A percentile compares a stretch with the other conserved stretches of the same genome.
Conservation (phyloP, 2,113 vertebrate genomes). For the Enhydra lutris region DNA sequence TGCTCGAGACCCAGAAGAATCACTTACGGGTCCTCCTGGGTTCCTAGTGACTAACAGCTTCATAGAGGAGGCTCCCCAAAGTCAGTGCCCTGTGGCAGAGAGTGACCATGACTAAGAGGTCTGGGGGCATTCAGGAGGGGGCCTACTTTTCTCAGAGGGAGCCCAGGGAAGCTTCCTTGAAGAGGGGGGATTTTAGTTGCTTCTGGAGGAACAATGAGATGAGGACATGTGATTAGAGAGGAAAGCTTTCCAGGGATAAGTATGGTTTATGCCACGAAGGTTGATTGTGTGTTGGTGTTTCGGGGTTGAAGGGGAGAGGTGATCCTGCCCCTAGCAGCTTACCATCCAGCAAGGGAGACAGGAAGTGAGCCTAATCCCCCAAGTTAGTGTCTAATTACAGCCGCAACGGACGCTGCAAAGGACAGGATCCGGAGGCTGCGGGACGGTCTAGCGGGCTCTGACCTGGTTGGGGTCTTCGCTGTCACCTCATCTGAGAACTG, state of each 20-base stretch:
- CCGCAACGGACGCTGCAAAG: accelerated
- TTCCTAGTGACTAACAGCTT: neutral
- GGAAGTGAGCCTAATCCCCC: neutral
- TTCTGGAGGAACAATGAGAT: neutral
- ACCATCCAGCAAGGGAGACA: neutral
- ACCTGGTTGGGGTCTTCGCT: neutral
- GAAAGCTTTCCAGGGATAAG: neutral
- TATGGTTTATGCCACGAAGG: neutral
- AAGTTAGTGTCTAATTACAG: too few species aligned
- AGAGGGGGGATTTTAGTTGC: neutral
- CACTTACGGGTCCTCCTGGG: neutral
- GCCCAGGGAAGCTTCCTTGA: neutral
- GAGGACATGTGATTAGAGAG: neutral
- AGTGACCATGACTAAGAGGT: neutral
- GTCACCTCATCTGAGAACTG: neutral
- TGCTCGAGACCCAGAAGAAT: neutral
- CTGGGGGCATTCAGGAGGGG: neutral
- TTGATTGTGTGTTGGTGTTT: neutral
- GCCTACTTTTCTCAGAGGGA: neutral
- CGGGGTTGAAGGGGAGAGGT: neutral
- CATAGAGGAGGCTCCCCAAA: neutral
- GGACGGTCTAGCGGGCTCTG: neutral
- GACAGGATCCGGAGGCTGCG: neutral
- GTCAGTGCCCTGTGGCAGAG: neutral
- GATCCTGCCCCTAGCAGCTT: neutral